Percentiles rank a stretch among this genome's conserved stretches.
These are phyloP conservation scores for Dendrocincla tyrannina DNA, from an alignment of 2,797 vertebrate genomes.

Conservation along the genomic window DNA sequence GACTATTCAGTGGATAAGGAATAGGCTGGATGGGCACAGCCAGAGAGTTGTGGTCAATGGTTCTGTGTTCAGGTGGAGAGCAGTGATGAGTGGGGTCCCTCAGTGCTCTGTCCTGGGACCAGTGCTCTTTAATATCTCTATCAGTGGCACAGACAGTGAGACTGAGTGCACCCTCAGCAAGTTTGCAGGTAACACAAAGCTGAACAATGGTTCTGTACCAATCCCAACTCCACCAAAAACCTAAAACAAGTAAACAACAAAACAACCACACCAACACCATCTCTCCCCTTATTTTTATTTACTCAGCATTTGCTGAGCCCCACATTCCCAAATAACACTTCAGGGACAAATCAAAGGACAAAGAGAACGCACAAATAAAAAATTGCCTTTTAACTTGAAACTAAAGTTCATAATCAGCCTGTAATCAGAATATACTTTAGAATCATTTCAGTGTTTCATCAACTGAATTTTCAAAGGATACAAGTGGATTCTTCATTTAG, in stretches of 20 bases:
- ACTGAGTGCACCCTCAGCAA: neutral
- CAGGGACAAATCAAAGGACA: neutral
- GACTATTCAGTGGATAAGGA: neutral
- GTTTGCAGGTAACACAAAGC: neutral
- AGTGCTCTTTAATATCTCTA: neutral
- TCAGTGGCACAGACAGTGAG: neutral
- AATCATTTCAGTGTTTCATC: neutral
- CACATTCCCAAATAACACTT: neutral
- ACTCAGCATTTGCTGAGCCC: neutral
- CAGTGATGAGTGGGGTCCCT: neutral
- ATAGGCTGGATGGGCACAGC: neutral
- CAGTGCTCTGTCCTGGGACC: neutral
- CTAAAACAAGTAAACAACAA: neutral
- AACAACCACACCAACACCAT: fast-evolving
- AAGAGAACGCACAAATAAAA: neutral
- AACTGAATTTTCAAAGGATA: neutral
- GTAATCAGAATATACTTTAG: neutral
- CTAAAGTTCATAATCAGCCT: neutral
- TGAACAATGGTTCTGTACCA: neutral
- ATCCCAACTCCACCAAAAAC: fast-evolving
- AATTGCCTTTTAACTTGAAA: neutral
- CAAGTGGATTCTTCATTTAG: neutral
- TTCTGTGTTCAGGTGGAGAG: neutral
- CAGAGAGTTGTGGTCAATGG: neutral
- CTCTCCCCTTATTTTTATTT: neutral